A percentile compares a stretch with the other conserved stretches of the same genome.
Evolutionary conservation across 2,113 vertebrate species (phyloP).

Genomic region (Prietella phreatophila): DNA sequence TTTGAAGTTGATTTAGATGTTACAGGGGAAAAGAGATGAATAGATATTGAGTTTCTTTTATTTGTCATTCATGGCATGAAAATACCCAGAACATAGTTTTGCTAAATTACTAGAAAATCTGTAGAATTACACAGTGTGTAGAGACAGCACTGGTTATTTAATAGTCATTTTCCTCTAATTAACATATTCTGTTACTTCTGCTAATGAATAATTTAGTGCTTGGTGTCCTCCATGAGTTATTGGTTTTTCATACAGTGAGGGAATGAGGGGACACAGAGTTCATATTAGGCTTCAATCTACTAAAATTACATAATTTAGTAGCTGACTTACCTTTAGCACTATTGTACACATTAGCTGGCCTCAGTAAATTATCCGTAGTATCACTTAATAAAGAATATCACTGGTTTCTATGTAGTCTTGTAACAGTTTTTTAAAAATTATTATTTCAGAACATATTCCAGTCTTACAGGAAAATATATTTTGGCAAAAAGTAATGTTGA

Average conservation of each 20-base stretch:
- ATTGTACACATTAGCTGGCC: slow-evolving; percentile 2
- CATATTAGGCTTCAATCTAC: slow-evolving; percentile 70
- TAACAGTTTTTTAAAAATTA: background rate
- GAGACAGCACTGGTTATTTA: slow-evolving; percentile 78
- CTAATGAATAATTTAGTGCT: slow-evolving; percentile 83
- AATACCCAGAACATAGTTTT: slow-evolving; percentile 37
- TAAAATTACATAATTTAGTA: slow-evolving; percentile 73
- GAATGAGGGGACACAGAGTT: slow-evolving; percentile 71
- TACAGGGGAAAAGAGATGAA: slow-evolving; percentile 2
- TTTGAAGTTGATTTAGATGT: slow-evolving; percentile 34
- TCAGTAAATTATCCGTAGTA: background rate
- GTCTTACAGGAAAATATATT: background rate
- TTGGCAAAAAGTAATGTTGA: background rate
- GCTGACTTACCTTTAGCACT: slow-evolving; percentile 49
- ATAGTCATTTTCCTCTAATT: slow-evolving; percentile 80
- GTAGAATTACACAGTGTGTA: slow-evolving; percentile 86
- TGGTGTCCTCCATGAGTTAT: slow-evolving; percentile 77
- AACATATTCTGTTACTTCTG: slow-evolving; percentile 88
- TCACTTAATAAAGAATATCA: background rate
- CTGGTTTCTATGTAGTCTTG: background rate
- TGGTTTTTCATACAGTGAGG: slow-evolving; percentile 69
- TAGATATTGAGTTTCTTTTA: background rate
- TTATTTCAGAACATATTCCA: background rate
- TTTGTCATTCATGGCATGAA: background rate
- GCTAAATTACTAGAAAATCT: slow-evolving; percentile 71